phyloP scores from a whole-genome alignment of 92 coral and sea anemone genomes.

The Epizoanthus ramosus region DNA sequence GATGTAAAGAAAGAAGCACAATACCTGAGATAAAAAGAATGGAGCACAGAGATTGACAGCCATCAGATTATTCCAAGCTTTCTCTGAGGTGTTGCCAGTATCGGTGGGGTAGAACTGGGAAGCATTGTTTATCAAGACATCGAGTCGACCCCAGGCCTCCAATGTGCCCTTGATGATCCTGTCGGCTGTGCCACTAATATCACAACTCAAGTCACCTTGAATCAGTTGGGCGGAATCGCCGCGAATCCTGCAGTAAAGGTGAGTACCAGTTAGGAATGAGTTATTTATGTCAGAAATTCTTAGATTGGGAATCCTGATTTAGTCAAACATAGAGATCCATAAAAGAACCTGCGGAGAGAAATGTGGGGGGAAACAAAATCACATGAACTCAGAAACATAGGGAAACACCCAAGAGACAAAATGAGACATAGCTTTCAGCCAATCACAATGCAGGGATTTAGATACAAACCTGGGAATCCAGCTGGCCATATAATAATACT shows the following conservation, averaged over 20 bases:
- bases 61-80: constrained; percentile 57
- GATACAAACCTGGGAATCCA: too few relatives aligned
- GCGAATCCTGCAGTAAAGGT: constrained; percentile 46
- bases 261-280: neutral
- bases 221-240: constrained; percentile 50
- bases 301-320: constrained; percentile 6
- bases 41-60: constrained; percentile 66
- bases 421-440: too few relatives aligned
- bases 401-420: too few relatives aligned
- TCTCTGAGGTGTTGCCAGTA: constrained; percentile 52
- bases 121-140: constrained; percentile 72
- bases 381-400: too few relatives aligned
- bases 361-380: neutral
- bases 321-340: neutral
- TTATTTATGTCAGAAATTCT: neutral
- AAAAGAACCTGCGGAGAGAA: neutral
- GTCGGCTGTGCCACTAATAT: constrained; percentile 45
- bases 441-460: too few relatives aligned
- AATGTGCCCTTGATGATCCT: constrained; percentile 48
- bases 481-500: too few relatives aligned
- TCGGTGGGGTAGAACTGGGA: constrained; percentile 58
- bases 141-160: constrained; percentile 70
- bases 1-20: neutral
- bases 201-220: constrained; percentile 51
- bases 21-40: constrained; percentile 80